A percentile compares a stretch with the other conserved stretches of the same genome.
Evolutionary conservation across 1,140 invertebrate genomes (phyloP).

Genomic region (Nephila pilipes): DNA sequence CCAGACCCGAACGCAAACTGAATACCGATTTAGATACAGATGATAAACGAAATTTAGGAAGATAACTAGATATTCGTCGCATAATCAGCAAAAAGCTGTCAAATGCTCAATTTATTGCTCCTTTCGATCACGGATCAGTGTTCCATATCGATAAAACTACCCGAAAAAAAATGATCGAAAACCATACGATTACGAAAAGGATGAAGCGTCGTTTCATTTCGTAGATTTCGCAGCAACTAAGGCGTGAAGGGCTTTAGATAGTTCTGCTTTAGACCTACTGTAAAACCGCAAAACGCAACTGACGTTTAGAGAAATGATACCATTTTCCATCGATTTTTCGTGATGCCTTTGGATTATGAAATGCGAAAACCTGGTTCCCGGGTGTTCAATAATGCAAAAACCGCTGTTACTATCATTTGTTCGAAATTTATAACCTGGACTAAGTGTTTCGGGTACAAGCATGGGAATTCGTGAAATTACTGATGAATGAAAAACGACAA

Average conservation of each 20-base stretch:
- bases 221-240: conserved; percentile 51
- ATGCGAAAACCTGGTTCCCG: conserved; percentile 63
- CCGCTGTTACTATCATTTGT: conserved; percentile 53
- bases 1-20: conserved; percentile 7
- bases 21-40: conserved; percentile 52
- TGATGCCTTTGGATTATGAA: conserved; percentile 39
- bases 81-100: conserved; percentile 67
- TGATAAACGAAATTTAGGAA: conserved; percentile 49
- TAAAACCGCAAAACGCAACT: conserved; percentile 11
- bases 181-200: conserved; percentile 14
- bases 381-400: conserved; percentile 68
- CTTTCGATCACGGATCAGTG: conserved; percentile 59
- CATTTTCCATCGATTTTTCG: conserved; percentile 36
- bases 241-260: conserved; percentile 59
- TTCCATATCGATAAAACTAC: conserved; percentile 45
- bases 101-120: conserved; percentile 66
- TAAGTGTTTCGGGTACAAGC: conserved; percentile 51
- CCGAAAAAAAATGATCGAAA: conserved; percentile 50
- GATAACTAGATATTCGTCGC: conserved; percentile 57
- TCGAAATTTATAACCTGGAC: conserved; percentile 42
- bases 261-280: conserved; percentile 8
- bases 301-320: conserved; percentile 36
- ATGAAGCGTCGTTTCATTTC: conserved; percentile 26
- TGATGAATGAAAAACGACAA: conserved; percentile 60
- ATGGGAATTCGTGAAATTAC: conserved; percentile 73